These are phyloP conservation scores for Clarias pachynema DNA, from an alignment of 2,797 vertebrate species.

Conservation along the genomic window DNA sequence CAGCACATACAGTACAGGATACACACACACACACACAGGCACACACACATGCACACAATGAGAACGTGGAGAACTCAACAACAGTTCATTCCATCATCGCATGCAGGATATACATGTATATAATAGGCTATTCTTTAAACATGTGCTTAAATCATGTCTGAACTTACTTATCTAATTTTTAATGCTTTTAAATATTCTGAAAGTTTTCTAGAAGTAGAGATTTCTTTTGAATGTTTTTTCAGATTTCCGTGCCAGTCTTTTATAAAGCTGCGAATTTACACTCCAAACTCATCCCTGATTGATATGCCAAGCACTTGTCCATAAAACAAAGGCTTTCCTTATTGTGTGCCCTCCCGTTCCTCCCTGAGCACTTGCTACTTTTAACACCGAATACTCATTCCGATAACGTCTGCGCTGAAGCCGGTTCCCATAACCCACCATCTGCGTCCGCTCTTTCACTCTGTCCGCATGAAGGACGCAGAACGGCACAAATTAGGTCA, in stretches of 20 bases:
- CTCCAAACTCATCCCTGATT: conserved; percentile 45
- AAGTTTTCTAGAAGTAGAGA: no score
- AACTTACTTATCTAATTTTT: no score
- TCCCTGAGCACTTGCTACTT: conserved; percentile 62
- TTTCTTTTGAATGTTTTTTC: no score
- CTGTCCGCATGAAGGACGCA: conserved; percentile 55
- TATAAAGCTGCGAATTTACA: no score
- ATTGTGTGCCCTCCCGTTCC: conserved; percentile 38
- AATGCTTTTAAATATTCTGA: no score
- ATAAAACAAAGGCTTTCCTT: conserved; percentile 62
- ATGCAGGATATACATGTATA: neutral
- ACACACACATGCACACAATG: neutral
- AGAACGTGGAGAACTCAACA: neutral
- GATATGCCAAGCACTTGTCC: conserved; percentile 64
- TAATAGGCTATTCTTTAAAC: neutral
- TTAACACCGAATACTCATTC: conserved; percentile 75
- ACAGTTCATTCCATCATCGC: neutral
- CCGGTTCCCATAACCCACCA: conserved; percentile 70
- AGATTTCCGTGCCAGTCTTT: no score
- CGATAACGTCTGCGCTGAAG: conserved; percentile 71
- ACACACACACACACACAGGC: conserved; percentile 5
- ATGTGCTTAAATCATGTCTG: no score
- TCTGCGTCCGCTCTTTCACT: conserved; percentile 67
- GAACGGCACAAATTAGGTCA: conserved; percentile 47
- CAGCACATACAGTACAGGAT: conserved; percentile 35